Evolutionary conservation across 2,888 invertebrate genomes (phyloP).

Genomic region (Ectobius pallidus): DNA sequence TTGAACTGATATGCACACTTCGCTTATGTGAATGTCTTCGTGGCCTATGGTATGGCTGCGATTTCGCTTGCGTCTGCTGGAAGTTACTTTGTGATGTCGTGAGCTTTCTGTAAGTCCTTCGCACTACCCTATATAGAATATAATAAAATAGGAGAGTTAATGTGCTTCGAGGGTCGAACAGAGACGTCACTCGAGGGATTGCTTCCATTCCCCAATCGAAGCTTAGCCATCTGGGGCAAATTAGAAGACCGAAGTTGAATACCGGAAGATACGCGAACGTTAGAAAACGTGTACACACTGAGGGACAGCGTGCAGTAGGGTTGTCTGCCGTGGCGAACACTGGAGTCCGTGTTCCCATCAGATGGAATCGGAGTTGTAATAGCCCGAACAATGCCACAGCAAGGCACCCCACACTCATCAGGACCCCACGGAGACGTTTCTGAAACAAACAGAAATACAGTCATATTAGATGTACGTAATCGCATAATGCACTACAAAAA

Average conservation of each 20-base stretch:
- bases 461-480: too few relatives aligned
- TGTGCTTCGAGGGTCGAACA: slow-evolving; percentile 81
- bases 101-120: slow-evolving; percentile 8
- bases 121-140: slow-evolving; percentile 46
- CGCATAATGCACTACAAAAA: too few relatives aligned
- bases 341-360: slow-evolving; percentile 74
- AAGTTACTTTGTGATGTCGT: slow-evolving; percentile 46
- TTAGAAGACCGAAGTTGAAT: slow-evolving; percentile 84
- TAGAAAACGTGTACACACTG: slow-evolving; percentile 78
- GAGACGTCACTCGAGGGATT: slow-evolving; percentile 80
- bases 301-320: slow-evolving; percentile 89
- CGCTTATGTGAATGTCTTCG: slow-evolving; percentile 29
- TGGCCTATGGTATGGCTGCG: slow-evolving; percentile 48
- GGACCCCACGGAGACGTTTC: slow-evolving; percentile 49
- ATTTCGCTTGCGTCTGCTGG: background rate
- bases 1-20: background rate
- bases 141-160: slow-evolving; percentile 77
- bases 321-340: slow-evolving; percentile 95
- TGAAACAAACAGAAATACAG: slow-evolving; percentile 45
- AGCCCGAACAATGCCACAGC: slow-evolving; percentile 70
- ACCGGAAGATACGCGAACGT: slow-evolving; percentile 93
- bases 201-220: slow-evolving; percentile 99
- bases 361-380: slow-evolving; percentile 75
- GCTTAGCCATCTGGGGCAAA: slow-evolving; percentile 87
- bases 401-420: slow-evolving; percentile 73